Evolutionary conservation across 2,888 invertebrate species (phyloP), one percentile per base, ranked within the genome.

Genomic region (Drosophila melanosoma): DNA sequence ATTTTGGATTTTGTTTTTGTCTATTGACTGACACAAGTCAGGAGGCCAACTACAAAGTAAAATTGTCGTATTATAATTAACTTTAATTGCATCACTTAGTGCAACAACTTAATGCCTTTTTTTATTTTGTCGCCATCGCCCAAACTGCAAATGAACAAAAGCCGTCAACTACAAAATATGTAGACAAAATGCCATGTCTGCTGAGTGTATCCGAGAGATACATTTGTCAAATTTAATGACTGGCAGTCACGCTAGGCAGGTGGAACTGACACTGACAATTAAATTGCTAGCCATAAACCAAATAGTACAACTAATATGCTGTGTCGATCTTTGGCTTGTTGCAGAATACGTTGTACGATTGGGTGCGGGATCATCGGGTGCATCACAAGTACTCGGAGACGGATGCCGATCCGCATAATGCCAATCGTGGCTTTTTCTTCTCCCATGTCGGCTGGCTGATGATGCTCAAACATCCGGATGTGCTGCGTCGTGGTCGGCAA

Each of bases 381-480:
- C 97, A 97, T 90, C 96, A 97, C 92, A 96, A 96, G 91, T 97
- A 96, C 92, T 96, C 96, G 26, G 97, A 97, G 91, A 97, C 96
- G 0, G 94, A 96, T 79, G 97, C 97, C 0, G 97, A 97, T 93
- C 97, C 97, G 0, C 97, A 97, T 91, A 96, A 97, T 91, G 95
- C 96, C 5, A 95, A 95, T 65, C 94, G 97, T 10, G 98, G 98
- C 0, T 98, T 99, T 93, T 97, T 97, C 94, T 99, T 98, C 93
- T 94, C 98, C 0, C 98, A 99, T 92, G 95, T 98, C 42, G 98
- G 98, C 29, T 99, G 98, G 99, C 94, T 98, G 29, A 96, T 97
- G 96, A 95, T 96, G 95, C 95, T 95, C 84, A 98, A 98, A 92
- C 98, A 98, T 92, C 97, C 97, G 0, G 96, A 97, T 69, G 97